Evolutionary conservation across 2,888 invertebrate species (phyloP), one percentile per base, ranked within the genome.

Genomic region (Apodemia duryi): DNA sequence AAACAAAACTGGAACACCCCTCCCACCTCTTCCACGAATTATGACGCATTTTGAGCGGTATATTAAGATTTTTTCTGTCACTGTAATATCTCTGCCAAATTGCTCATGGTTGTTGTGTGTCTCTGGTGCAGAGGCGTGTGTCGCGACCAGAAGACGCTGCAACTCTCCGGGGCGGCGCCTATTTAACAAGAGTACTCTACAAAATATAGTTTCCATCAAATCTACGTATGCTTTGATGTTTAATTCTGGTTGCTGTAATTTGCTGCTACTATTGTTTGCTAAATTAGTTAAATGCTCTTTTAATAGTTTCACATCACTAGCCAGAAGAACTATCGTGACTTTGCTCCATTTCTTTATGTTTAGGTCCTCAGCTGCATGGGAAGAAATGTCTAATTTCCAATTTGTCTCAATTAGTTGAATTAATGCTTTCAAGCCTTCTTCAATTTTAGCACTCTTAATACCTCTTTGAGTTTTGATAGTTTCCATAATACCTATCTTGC

Each of bases 261-360:
- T 61, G 7, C 4, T 32, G 4, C 28, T 32, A 10, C 32, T 32
- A 35, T 2, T 10, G 11, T n/a, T n/a, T 29, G 72, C 70, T 65
- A 66, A 65, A 65, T 64, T 66, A 54, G 38, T 61, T 28, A 67
- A 67, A 51, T 70, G 66, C 60, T 71, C 68, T 70, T 70, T 73
- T 4, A 71, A 49, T 21, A 67, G 63, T 71, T 72, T 75, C 66
- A 74, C 69, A 66, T 75, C 74, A 70, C 66, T 71, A 52, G 72
- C 74, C 32, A 74, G 64, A 28, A 72, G 68, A 0, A 75, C 70
- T 57, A 74, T 74, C 63, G 75, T 76, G 28, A 71, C 61, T 63
- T 74, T 75, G 66, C 74, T 74, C 72, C 72, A 73, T 60, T 71
- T 72, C 32, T 75, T 76, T 57, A 63, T 65, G 62, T 73, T 77